Percentiles rank a stretch among this genome's conserved stretches.
Evolutionary conservation across 2,113 vertebrate species (phyloP).

Genomic region (Procavia capensis): DNA sequence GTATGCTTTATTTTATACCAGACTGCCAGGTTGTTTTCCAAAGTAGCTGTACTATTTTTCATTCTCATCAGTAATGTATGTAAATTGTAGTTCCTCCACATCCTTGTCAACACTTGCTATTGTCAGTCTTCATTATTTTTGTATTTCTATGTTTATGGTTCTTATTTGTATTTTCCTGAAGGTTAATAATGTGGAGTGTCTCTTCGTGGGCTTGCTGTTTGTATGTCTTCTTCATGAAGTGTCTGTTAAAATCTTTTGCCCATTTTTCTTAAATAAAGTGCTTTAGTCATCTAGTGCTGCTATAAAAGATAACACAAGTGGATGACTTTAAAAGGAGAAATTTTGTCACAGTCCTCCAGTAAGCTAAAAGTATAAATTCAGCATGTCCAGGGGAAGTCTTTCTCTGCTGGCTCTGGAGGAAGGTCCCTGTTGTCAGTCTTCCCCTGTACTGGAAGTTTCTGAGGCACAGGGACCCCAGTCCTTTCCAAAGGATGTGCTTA

Average conservation of each 20-base stretch:
- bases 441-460: too few species aligned
- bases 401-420: too few species aligned
- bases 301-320: too few species aligned
- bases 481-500: too few species aligned
- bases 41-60: not conserved
- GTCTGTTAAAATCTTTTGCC: not conserved
- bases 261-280: too few species aligned
- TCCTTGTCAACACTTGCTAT: not conserved
- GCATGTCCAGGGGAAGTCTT: too few species aligned
- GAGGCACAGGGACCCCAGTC: too few species aligned
- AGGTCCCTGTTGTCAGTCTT: too few species aligned
- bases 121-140: not conserved
- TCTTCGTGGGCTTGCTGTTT: not conserved
- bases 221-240: not conserved
- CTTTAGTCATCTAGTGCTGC: too few species aligned
- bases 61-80: not conserved
- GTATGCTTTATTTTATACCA: not conserved
- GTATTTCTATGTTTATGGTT: not conserved
- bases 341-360: too few species aligned
- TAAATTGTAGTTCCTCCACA: not conserved
- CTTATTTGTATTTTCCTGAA: accelerated
- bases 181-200: accelerated
- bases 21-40: not conserved
- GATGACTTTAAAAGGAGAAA: too few species aligned
- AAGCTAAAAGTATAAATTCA: too few species aligned